A percentile compares a stretch with the other conserved stretches of the same genome.
phyloP scores from a whole-genome alignment of 1,140 invertebrate genomes.

The Halictus rubicundus region DNA sequence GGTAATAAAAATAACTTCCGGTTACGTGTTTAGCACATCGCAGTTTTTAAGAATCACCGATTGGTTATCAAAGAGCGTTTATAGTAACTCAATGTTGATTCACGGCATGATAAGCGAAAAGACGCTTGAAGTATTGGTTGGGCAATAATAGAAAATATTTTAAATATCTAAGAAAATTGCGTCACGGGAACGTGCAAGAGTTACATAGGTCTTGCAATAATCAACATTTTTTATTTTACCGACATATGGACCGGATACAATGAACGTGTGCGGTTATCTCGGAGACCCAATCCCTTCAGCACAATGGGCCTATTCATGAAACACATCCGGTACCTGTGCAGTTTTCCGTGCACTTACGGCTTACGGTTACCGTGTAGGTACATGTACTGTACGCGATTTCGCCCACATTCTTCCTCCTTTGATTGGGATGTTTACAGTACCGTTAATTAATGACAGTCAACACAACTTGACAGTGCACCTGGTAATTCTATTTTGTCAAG shows the following conservation, averaged over 20 bases:
- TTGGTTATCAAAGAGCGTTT: too few species aligned
- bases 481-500: background rate
- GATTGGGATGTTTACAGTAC: constrained; percentile 24
- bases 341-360: constrained; percentile 38
- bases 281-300: constrained; percentile 36
- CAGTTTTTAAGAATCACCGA: too few species aligned
- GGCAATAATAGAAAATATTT: background rate
- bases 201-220: background rate
- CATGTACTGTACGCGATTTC: constrained; percentile 19
- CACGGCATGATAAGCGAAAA: background rate
- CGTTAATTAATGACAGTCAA: constrained; percentile 24
- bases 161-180: background rate
- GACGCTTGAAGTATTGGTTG: background rate
- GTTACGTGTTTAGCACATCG: too few species aligned
- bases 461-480: background rate
- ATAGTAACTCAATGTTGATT: too few species aligned
- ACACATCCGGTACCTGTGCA: constrained; percentile 50
- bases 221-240: constrained; percentile 23
- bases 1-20: too few species aligned
- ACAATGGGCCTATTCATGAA: constrained; percentile 52
- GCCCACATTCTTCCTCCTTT: constrained; percentile 10
- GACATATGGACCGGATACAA: constrained; percentile 30
- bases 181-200: background rate
- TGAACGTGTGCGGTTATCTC: constrained; percentile 41
- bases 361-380: constrained; percentile 23